A percentile compares a stretch with the other conserved stretches of the same genome.
These are phyloP conservation scores for Neofelis nebulosa DNA, from an alignment of 2,113 vertebrate genomes.

Conservation along the genomic window DNA sequence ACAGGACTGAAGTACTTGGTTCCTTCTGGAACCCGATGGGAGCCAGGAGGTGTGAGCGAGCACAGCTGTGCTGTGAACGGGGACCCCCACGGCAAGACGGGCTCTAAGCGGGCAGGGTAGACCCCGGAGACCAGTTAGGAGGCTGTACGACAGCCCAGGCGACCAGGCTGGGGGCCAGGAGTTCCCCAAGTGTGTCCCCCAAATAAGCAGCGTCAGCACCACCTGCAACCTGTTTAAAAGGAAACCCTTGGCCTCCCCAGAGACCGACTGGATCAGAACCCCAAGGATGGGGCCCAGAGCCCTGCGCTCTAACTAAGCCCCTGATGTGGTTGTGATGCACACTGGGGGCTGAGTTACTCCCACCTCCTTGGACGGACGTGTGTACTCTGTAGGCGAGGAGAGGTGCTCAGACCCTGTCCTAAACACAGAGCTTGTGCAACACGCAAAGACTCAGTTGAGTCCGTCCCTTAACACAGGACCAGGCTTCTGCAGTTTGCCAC, in stretches of 20 bases:
- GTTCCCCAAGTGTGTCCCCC: neutral
- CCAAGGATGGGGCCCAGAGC: neutral
- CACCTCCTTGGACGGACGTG: neutral
- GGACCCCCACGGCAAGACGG: neutral
- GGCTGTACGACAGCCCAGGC: neutral
- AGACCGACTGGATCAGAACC: neutral
- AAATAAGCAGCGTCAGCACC: rapidly evolving
- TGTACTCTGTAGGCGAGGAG: rapidly evolving
- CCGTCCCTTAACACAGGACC: neutral
- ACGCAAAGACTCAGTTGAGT: neutral
- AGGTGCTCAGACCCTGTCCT: neutral
- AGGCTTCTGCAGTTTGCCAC: neutral
- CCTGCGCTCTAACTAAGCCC: neutral
- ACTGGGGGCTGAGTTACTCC: neutral
- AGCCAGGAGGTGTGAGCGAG: neutral
- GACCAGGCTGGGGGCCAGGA: rapidly evolving
- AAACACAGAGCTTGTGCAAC: neutral
- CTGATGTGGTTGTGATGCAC: neutral
- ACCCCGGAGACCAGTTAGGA: neutral
- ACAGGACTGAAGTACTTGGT: rapidly evolving
- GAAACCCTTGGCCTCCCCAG: neutral
- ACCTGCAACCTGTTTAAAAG: neutral
- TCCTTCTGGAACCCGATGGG: neutral
- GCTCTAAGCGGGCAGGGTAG: rapidly evolving
- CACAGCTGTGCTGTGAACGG: too few species aligned